phyloP scores from a whole-genome alignment of 2,113 vertebrate genomes.

The Eudyptes chrysolophus region DNA sequence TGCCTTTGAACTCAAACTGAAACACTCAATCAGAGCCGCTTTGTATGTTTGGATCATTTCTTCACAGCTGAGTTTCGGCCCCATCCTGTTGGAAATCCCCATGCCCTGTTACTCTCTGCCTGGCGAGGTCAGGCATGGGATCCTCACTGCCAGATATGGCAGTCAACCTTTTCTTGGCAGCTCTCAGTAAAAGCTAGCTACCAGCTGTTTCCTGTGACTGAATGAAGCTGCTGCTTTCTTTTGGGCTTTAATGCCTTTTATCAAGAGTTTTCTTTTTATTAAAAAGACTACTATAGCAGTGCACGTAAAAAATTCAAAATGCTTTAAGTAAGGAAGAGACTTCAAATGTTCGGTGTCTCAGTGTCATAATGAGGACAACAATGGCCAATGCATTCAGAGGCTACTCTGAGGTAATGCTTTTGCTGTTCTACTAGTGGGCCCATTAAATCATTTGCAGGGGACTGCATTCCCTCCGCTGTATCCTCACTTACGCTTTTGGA shows the following conservation, averaged over 20 bases:
- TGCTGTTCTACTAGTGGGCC: not conserved
- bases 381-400: not conserved
- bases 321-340: not conserved
- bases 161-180: not conserved
- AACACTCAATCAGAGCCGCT: not conserved
- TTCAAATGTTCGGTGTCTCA: not conserved
- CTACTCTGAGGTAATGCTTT: not conserved
- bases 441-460: not conserved
- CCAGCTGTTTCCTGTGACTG: not conserved
- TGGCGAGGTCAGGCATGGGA: not conserved
- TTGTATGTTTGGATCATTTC: not conserved
- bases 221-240: not conserved
- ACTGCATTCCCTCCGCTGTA: not conserved
- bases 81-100: not conserved
- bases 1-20: conserved; percentile 1
- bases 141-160: not conserved
- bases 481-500: not conserved
- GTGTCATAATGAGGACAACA: not conserved
- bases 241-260: not conserved
- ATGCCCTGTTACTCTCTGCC: not conserved
- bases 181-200: not conserved
- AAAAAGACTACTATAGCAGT: not conserved
- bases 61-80: not conserved
- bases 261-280: not conserved
- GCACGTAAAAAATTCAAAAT: not conserved